Percentiles rank a stretch among this genome's conserved stretches.
phyloP scores from a whole-genome alignment of 2,888 invertebrate species.

The Amiota mariae region DNA sequence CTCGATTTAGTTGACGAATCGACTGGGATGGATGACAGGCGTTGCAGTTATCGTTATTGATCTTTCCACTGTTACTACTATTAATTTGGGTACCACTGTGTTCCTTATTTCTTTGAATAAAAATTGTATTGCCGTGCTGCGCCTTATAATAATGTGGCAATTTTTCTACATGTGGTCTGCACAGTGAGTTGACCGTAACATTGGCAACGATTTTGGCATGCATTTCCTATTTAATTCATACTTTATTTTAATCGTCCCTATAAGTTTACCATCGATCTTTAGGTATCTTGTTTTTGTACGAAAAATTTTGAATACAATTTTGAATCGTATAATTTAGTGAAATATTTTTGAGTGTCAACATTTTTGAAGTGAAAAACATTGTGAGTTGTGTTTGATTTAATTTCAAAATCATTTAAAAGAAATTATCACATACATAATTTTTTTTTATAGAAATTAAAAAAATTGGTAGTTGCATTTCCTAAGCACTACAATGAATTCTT shows the following conservation, averaged over 20 bases:
- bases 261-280: neutral
- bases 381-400: too few relatives aligned
- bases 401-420: too few relatives aligned
- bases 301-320: too few relatives aligned
- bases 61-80: neutral
- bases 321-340: too few relatives aligned
- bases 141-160: neutral
- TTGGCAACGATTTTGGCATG: constrained; percentile 2
- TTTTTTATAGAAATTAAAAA: too few relatives aligned
- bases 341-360: too few relatives aligned
- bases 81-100: neutral
- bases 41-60: neutral
- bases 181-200: neutral
- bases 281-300: too few relatives aligned
- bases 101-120: neutral
- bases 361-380: too few relatives aligned
- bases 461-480: too few relatives aligned
- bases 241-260: neutral
- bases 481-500: neutral
- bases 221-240: neutral
- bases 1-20: constrained; percentile 2
- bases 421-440: too few relatives aligned
- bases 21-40: neutral
- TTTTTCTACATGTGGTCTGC: neutral
- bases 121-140: neutral